Evolutionary conservation across 2,888 invertebrate genomes (phyloP).

Genomic region (Vandiemenella viatica): DNA sequence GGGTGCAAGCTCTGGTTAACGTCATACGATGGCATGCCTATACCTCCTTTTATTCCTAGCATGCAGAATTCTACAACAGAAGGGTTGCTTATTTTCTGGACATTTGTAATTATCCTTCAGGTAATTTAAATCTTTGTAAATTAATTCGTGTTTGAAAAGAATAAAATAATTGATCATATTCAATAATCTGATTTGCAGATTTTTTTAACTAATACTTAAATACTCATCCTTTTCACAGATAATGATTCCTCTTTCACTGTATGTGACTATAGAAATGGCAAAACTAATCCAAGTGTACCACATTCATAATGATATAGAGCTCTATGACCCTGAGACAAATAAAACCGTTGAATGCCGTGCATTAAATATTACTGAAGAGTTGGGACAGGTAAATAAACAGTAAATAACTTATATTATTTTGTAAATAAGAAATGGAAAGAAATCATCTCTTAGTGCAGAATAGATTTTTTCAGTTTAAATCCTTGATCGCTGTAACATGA

Average conservation of each 20-base stretch:
- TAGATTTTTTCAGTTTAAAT: no score
- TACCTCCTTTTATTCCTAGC: conserved; percentile 49
- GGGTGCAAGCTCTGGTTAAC: conserved; percentile 80
- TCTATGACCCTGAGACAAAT: conserved; percentile 72
- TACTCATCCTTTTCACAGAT: conserved; percentile 39
- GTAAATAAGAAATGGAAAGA: no score
- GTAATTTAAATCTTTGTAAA: no score
- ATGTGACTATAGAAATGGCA: conserved; percentile 92
- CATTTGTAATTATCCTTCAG: conserved; percentile 88
- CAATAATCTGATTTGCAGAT: no score
- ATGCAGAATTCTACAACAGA: conserved; percentile 48
- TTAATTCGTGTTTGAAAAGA: no score
- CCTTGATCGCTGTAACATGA: no score
- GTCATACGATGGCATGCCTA: conserved; percentile 33
- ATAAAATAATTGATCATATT: no score
- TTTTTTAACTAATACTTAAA: neutral
- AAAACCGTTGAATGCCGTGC: conserved; percentile 80
- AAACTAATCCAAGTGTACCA: conserved; percentile 91
- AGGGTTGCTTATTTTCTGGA: conserved; percentile 83
- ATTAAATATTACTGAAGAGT: conserved; percentile 90
- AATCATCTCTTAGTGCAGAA: no score
- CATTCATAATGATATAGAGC: conserved; percentile 76
- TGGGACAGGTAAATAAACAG: conserved; percentile 56
- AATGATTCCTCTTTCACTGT: conserved; percentile 91
- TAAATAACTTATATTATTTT: no score